Base-by-base conservation (phyloP, 2,797 vertebrate genomes). In the Enteromius treurensis region DNA sequence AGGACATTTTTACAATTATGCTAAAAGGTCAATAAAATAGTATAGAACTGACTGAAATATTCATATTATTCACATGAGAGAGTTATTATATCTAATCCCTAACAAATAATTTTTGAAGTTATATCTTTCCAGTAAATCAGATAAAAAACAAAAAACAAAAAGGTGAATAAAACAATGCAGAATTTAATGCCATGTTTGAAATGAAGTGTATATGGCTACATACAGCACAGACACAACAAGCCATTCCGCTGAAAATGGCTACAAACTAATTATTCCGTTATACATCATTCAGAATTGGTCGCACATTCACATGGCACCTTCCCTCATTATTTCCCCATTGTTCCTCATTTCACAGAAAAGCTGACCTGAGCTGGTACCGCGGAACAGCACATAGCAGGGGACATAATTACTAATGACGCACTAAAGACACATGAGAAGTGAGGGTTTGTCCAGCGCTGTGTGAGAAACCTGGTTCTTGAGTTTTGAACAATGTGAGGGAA, bases 391-490 rank as follows among this genome's bases (percentile, higher is more conserved):
- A 29, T 85, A 81, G 81, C 81, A 51, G 87, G 85, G 81, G 75
- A 82, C 47, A 58, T 84, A 87, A 88, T 88, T 88, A 88, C 70
- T 55, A 55, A 76, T 49, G 62, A 77, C 65, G 70, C 87, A 80
- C 79, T 51, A 77, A 87, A 88, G 81, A 84, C 78, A 34, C 53
- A 70, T 5, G 40, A 64, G 53, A 67, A 65, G 77, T 51, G 76
- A 51, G 13, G 45, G 47, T 83, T 76, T 79, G 82, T 85, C 77
- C 49, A 29, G 85, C 51, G n/a, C 80, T 65, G 80, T 82, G 32
- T 34, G 37, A 81, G 21, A 37, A 75, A 71, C 2, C 40, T 55
- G 21, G 55, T 82, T 78, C 81, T 77, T 42, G 23, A 88, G 77
- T 60, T 60, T 47, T 73, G 81, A 84, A 87, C 83, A 87, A 82